Conservation (phyloP, 2,888 invertebrate species). For the Drosophila nigritarsus region DNA sequence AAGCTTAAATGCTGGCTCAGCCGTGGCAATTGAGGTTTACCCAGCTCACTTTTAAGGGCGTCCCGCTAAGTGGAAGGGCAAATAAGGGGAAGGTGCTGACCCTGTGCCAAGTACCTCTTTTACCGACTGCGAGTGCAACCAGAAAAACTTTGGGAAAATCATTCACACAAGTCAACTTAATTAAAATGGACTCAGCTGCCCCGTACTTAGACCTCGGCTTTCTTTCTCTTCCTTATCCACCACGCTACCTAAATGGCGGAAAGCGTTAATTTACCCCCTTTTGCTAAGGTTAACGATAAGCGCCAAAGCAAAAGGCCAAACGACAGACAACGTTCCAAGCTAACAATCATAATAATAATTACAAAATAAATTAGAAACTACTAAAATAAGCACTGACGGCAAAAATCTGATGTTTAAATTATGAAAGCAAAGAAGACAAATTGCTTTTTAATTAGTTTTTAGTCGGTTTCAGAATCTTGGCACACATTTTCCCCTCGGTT, state of each 20-base stretch:
- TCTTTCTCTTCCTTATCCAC: constrained; percentile 27
- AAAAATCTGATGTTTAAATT: constrained; percentile 22
- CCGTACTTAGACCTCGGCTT: constrained; percentile 13
- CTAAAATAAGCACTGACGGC: constrained; percentile 7
- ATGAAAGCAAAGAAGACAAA: constrained; percentile 50
- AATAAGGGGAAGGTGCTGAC: neutral
- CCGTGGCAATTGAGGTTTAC: constrained; percentile 22
- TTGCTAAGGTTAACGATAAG: constrained; percentile 22
- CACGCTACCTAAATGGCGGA: constrained; percentile 44
- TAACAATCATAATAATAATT: neutral
- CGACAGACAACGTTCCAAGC: constrained; percentile 5
- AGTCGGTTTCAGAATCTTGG: constrained; percentile 25
- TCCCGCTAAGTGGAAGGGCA: constrained; percentile 3
- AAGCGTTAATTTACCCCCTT: constrained; percentile 47
- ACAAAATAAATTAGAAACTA: constrained; percentile 27
- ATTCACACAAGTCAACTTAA: constrained; percentile 61
- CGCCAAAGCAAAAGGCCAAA: constrained; percentile 5
- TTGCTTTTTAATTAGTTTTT: constrained; percentile 73
- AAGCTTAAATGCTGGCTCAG: constrained; percentile 16
- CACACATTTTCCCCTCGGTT: constrained; percentile 2
- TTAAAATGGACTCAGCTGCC: constrained; percentile 57
- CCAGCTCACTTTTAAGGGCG: constrained; percentile 23
- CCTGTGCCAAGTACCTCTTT: constrained; percentile 1
- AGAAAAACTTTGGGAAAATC: constrained; percentile 41
- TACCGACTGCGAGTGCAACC: constrained; percentile 24